Evolutionary conservation across 2,888 invertebrate genomes (phyloP), one percentile per base, ranked within the genome.

Genomic region (Sarcophaga rosellei): DNA sequence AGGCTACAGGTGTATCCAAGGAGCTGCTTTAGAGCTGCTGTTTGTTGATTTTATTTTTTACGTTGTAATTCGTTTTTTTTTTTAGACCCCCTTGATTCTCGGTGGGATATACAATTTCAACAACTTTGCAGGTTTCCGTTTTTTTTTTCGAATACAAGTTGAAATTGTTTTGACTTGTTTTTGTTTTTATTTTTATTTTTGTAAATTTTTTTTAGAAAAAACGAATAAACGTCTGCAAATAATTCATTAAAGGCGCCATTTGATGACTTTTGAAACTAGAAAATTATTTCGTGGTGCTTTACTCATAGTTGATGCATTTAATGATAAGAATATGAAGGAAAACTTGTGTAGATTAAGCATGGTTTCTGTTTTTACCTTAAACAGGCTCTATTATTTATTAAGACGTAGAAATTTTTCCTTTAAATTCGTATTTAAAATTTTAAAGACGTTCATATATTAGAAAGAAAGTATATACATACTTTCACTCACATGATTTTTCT

Each of bases 51-150:
- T 35, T 35, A 35, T 8, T 35, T 35, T 35, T 8, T 35, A 35
- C 35, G 35, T 35, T 35, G 35, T 8, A 35, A 35, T 35, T 35
- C 35, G 1, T 25, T 25, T 25, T 25, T 1, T 25, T 0, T 25
- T 25, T 25, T 25, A 72, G 82, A 82, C 85, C 85, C 76, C 85
- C 80, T 77, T 63, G 80, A 73, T 76, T 81, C 86, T 80, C 80
- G 65, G 83, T 83, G 86, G 86, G 82, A 78, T 80, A 82, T 86
- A 86, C 69, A 47, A 81, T 86, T 86, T 81, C 86, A 83, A 86
- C 86, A 77, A 70, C 83, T 77, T 86, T 77, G 80, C 83, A 86
- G 86, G 80, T 83, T 86, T 80, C 62, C 76, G 76, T 80, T 79
- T 76, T 65, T 74, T 68, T 25, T 69, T 25, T 17, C 17, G 17